phyloP scores from a whole-genome alignment of 2,888 invertebrate species.

The Oasisia sp. region DNA sequence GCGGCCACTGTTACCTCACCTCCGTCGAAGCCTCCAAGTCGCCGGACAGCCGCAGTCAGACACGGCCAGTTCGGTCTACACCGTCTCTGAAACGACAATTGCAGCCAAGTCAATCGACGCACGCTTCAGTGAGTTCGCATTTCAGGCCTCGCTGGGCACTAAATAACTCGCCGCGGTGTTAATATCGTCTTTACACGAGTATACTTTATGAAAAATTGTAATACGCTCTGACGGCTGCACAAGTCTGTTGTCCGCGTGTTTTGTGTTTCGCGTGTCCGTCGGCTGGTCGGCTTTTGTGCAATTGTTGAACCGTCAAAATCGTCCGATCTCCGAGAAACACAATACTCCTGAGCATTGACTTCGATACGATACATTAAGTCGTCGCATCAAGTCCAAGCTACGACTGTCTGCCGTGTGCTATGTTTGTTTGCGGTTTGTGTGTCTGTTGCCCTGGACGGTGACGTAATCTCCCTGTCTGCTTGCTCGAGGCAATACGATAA shows the following conservation, averaged over 20 bases:
- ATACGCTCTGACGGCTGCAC: neutral
- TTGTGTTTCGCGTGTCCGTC: neutral
- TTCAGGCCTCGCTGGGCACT: neutral
- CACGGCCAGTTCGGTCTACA: neutral
- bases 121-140: neutral
- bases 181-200: neutral
- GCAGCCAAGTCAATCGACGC: neutral
- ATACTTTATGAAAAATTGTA: neutral
- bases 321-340: neutral
- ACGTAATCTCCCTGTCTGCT: neutral
- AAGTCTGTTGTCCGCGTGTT: neutral
- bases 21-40: neutral
- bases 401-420: neutral
- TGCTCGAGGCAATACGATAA: neutral
- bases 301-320: neutral
- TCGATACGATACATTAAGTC: neutral
- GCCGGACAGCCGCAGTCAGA: no score
- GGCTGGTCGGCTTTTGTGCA: neutral
- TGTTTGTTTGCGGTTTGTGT: neutral
- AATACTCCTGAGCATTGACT: neutral
- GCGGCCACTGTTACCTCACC: neutral
- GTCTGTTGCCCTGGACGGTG: neutral
- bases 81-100: constrained; percentile 6
- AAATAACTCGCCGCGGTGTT: neutral
- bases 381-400: neutral